Conservation (phyloP, 1,140 invertebrate genomes). For the Hesperophylax magnus region DNA sequence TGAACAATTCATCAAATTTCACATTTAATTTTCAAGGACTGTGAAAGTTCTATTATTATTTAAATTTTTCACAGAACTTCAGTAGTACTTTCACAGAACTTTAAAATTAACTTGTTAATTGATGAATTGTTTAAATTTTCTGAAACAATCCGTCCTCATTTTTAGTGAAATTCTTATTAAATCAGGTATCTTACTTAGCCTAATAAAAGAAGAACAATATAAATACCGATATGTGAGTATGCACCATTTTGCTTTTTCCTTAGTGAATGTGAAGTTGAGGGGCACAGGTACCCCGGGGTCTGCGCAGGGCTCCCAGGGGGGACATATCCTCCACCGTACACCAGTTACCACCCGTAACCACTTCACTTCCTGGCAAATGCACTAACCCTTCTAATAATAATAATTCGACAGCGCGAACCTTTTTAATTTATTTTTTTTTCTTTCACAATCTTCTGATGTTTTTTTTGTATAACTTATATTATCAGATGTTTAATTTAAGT, state of each 20-base stretch:
- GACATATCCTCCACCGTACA: conserved; percentile 2
- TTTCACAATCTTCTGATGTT: background rate
- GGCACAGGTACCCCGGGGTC: background rate
- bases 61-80: too few relatives aligned
- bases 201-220: too few relatives aligned
- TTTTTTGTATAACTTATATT: background rate
- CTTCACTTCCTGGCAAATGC: background rate
- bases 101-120: too few relatives aligned
- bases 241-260: conserved; percentile 21
- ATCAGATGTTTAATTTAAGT: too few relatives aligned
- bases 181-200: too few relatives aligned
- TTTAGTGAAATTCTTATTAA: too few relatives aligned
- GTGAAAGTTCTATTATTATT: too few relatives aligned
- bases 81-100: too few relatives aligned
- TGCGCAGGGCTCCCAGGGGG: background rate
- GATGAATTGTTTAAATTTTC: too few relatives aligned
- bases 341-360: background rate
- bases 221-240: conserved; percentile 20
- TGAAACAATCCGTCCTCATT: too few relatives aligned
- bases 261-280: background rate
- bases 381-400: background rate
- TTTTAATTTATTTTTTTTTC: background rate
- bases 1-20: too few relatives aligned
- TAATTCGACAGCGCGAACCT: background rate
- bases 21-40: too few relatives aligned